phyloP scores from a whole-genome alignment of 37 sponge, comb jelly and placozoan species.

The Bolinopsis microptera region DNA sequence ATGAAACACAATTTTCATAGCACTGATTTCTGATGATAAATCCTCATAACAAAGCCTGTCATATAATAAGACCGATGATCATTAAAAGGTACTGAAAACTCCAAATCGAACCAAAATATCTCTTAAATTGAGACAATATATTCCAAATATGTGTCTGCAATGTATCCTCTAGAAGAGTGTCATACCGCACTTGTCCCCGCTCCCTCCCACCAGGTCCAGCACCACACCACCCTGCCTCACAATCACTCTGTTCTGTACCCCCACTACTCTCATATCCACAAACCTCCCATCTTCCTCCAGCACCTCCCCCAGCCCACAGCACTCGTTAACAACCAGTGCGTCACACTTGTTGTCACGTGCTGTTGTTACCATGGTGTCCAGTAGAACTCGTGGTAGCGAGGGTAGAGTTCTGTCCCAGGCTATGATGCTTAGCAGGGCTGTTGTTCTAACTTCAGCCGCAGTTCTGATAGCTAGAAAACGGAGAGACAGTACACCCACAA shows the following conservation, averaged over 20 bases:
- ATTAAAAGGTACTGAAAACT: too few species aligned
- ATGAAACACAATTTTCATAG: too few species aligned
- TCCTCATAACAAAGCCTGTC: too few species aligned
- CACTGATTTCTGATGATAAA: too few species aligned
- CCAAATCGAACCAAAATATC: too few species aligned
- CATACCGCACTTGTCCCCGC: neutral
- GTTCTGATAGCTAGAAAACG: neutral
- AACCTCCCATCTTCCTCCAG: constrained; percentile 15
- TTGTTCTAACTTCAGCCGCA: neutral
- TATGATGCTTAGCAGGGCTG: constrained; percentile 29
- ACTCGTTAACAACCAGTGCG: neutral
- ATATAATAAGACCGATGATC: too few species aligned
- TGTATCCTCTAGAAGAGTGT: constrained; percentile 25
- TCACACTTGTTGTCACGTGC: neutral
- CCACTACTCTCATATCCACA: neutral
- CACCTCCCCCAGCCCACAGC: neutral
- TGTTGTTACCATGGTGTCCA: neutral
- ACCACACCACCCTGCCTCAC: neutral
- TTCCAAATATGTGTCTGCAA: too few species aligned
- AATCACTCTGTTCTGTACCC: neutral
- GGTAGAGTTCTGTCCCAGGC: constrained; percentile 1
- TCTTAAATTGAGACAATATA: too few species aligned
- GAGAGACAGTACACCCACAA: neutral
- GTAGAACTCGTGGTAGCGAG: neutral
- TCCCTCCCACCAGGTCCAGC: neutral